Percentiles rank a stretch among this genome's conserved stretches.
Evolutionary conservation across 2,113 vertebrate species (phyloP).

Genomic region (Sapajus apella): DNA sequence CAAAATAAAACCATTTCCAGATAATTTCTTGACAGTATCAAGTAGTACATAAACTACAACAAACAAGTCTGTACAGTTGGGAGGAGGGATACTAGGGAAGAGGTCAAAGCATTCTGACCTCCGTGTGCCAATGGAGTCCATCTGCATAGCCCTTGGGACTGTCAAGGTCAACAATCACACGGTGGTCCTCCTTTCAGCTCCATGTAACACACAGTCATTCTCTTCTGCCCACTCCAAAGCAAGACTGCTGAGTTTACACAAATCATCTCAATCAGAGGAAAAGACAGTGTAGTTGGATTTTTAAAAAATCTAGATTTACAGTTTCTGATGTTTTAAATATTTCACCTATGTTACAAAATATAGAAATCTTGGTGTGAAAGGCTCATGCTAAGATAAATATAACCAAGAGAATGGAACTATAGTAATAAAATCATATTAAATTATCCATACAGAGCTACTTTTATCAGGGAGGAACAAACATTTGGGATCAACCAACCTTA

Average conservation of each 20-base stretch:
- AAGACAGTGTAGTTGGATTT: slow-evolving; percentile 27
- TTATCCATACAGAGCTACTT: slow-evolving; percentile 69
- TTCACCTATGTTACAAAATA: slow-evolving; percentile 78
- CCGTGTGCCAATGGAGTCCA: slow-evolving; percentile 61
- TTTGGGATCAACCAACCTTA: slow-evolving; percentile 76
- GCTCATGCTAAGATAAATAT: slow-evolving; percentile 73
- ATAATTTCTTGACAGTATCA: slow-evolving; percentile 86
- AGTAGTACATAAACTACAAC: slow-evolving; percentile 85
- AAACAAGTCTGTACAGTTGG: slow-evolving; percentile 80
- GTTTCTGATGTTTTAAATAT: slow-evolving; percentile 70
- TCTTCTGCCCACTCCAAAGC: slow-evolving; percentile 81
- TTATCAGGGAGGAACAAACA: slow-evolving; percentile 72
- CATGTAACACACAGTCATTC: slow-evolving; percentile 59
- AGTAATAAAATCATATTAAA: slow-evolving; percentile 79
- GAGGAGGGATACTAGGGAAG: slow-evolving; percentile 64
- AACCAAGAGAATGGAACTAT: slow-evolving; percentile 21
- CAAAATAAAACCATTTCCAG: slow-evolving; percentile 91
- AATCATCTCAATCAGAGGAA: slow-evolving; percentile 67
- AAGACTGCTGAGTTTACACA: slow-evolving; percentile 57
- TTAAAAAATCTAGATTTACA: slow-evolving; percentile 38
- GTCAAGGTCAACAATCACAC: slow-evolving; percentile 17
- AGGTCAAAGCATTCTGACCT: slow-evolving; percentile 62
- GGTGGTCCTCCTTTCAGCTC: slow-evolving; percentile 32
- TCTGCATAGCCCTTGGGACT: slow-evolving; percentile 73
- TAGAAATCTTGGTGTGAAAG: slow-evolving; percentile 77